Evolutionary conservation across 1,140 invertebrate species (phyloP).

Genomic region (Copidosoma floridanum): DNA sequence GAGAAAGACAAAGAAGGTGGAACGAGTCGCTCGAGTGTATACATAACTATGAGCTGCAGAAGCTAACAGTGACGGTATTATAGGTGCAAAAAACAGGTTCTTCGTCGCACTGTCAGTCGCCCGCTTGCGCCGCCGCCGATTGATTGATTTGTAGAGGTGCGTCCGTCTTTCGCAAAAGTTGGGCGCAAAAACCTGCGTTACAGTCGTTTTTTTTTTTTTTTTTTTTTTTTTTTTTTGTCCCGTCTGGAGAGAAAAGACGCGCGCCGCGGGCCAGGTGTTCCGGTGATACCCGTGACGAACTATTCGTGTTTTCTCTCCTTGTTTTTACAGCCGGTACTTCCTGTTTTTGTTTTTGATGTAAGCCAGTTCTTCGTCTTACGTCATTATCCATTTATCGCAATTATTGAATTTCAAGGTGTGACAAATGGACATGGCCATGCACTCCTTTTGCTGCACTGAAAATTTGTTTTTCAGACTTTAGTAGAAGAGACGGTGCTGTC

Average conservation of each 20-base stretch:
- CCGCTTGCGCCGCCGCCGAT: too few relatives aligned
- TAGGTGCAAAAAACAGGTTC: slow-evolving; percentile 15
- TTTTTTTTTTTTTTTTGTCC: neutral
- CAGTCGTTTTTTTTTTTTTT: neutral
- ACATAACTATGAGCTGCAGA: neutral
- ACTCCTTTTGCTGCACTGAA: too few relatives aligned
- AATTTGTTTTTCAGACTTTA: too few relatives aligned
- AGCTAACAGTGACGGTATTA: slow-evolving; percentile 1
- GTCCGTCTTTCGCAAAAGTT: neutral
- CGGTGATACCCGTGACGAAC: neutral
- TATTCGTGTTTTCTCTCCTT: neutral
- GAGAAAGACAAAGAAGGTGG: neutral
- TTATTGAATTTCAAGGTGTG: slow-evolving; percentile 3
- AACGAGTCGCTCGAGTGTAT: neutral
- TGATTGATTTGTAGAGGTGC: slow-evolving; percentile 22
- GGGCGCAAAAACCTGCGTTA: neutral
- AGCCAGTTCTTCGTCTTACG: too few relatives aligned
- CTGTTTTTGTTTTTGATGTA: too few relatives aligned
- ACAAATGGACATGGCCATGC: too few relatives aligned
- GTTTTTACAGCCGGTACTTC: too few relatives aligned
- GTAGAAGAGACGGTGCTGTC: too few relatives aligned
- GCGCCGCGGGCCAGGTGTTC: neutral
- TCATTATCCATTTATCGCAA: slow-evolving; percentile 18
- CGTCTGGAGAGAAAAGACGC: neutral
- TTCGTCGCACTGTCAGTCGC: neutral